Evolutionary conservation across 2,113 vertebrate species (phyloP).

Genomic region (Gavia stellata): DNA sequence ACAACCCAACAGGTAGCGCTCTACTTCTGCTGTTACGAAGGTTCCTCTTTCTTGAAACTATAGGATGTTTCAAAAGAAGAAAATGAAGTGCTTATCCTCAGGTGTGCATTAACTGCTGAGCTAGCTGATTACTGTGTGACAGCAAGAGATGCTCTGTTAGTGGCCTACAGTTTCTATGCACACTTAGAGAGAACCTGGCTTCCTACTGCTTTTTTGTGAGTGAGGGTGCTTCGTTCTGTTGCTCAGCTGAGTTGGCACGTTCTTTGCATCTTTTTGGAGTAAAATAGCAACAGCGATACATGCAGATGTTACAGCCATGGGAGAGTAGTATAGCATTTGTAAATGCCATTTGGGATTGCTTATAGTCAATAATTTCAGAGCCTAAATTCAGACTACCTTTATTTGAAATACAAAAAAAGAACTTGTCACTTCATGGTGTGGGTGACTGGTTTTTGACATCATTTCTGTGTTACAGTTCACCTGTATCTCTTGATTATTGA

Average conservation of each 20-base stretch:
- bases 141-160: not conserved
- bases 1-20: fast-evolving
- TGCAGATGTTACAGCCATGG: not conserved
- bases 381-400: not conserved
- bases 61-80: not conserved
- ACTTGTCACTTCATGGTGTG: not conserved
- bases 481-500: not conserved
- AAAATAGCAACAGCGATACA: not conserved
- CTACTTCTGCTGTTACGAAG: not conserved
- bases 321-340: not conserved
- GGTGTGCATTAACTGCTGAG: not conserved
- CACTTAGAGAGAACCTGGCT: not conserved
- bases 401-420: not conserved
- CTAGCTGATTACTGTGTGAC: not conserved
- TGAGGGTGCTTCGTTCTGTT: not conserved
- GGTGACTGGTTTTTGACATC: not conserved
- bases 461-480: not conserved
- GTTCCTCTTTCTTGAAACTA: not conserved
- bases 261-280: not conserved
- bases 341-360: not conserved
- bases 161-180: not conserved
- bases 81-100: not conserved
- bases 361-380: not conserved
- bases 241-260: not conserved
- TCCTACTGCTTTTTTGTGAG: not conserved